Evolutionary conservation across 92 coral and sea anemone genomes (phyloP), one percentile per base, ranked within the genome.

Genomic region (Umimayanthus chanpuru): DNA sequence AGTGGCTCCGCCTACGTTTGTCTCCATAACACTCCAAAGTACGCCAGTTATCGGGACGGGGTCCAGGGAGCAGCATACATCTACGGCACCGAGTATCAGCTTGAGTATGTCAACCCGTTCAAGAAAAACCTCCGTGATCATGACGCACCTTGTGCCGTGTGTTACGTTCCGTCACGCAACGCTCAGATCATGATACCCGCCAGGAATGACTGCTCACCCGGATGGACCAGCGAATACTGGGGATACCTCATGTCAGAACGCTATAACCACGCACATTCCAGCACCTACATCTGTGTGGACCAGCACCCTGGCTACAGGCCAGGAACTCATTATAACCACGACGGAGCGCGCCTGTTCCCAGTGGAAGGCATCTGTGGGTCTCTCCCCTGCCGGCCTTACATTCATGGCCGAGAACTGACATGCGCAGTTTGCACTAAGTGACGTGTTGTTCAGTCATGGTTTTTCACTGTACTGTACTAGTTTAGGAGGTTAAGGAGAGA

Each of bases 391-490:
- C 80, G 41, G 25, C 96, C 96, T 2, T 93, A 93, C 55, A 79
- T 79, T 30, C 12, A 28, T 21, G 94, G 93, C 5, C 64, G 88
- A 25, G 95, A 92, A 85, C 76, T 94, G 89, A 94, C 96, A 11
- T 94, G 96, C 77, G 95, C 95, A 15, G 94, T 94, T 4, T 94
- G 96, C 32, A 92, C 94, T 68, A 92, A 94, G 88, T 94, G 14
- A 67, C 58, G 15, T 50, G 15, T 12, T 50, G 56, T 50, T 50
- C 16, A 50, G 1, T 50, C 16, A 50, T 50, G 56, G 16, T 50
- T 9, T 50, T 47, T 43, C 16, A 50, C n/a, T n/a, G n/a, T n/a
- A n/a, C 36, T 32, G 36, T 32, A 32, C 18, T 53, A 53, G 18
- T 9, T 53, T 53, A 53, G 58, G 12, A 0, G 58, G 3, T 53